Conservation (phyloP, 2,888 invertebrate genomes). For the Fissipunctia ypsillon region DNA sequence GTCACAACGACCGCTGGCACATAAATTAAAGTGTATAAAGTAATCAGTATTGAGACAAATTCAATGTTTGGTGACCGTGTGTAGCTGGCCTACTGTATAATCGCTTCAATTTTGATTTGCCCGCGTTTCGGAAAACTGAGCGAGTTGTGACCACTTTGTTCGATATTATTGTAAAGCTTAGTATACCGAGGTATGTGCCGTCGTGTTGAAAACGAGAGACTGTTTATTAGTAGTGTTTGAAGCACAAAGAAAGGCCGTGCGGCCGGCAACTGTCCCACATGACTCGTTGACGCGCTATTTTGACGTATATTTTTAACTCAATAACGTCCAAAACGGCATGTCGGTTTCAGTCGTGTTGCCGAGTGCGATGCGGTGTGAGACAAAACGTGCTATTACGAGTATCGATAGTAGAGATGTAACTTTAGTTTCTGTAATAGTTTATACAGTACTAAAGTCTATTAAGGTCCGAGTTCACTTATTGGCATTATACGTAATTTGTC, state of each 20-base stretch:
- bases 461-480: constrained; percentile 50
- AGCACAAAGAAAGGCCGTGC: constrained; percentile 74
- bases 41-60: constrained; percentile 70
- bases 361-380: constrained; percentile 52
- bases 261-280: constrained; percentile 50
- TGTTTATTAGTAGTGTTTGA: constrained; percentile 78
- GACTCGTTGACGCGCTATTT: constrained; percentile 58
- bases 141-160: constrained; percentile 64
- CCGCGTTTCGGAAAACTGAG: constrained; percentile 41
- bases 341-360: constrained; percentile 49
- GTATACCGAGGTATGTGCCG: constrained; percentile 69
- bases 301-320: constrained; percentile 64
- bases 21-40: constrained; percentile 60
- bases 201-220: constrained; percentile 77
- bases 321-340: constrained; percentile 66
- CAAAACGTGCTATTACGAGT: constrained; percentile 62
- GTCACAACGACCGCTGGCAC: constrained; percentile 51
- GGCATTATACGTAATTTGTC: constrained; percentile 45
- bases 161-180: constrained; percentile 68
- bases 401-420: constrained; percentile 54
- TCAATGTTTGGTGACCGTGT: constrained; percentile 63
- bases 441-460: constrained; percentile 61
- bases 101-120: constrained; percentile 67
- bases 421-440: constrained; percentile 66
- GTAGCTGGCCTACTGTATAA: constrained; percentile 77